phyloP scores from a whole-genome alignment of 2,888 invertebrate species.

The Standfussiana lucernea region DNA sequence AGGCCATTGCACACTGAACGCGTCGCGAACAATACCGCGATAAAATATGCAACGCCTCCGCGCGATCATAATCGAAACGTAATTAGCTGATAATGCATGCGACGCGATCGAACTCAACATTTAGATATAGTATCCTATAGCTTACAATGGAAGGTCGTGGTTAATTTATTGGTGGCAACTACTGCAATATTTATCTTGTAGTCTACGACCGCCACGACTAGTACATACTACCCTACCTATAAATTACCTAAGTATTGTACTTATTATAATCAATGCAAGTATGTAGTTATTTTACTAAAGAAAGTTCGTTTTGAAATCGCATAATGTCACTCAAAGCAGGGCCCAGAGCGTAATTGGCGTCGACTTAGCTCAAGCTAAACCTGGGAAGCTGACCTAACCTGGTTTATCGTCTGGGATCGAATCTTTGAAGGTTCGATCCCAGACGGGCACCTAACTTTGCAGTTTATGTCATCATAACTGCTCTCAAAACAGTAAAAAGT shows the following conservation, averaged over 20 bases:
- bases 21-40: slow-evolving; percentile 71
- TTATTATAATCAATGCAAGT: neutral
- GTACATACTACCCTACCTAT: too few relatives aligned
- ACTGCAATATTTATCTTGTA: slow-evolving; percentile 1
- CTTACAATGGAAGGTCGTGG: slow-evolving; percentile 36
- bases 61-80: slow-evolving; percentile 77
- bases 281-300: too few relatives aligned
- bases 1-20: slow-evolving; percentile 69
- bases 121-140: slow-evolving; percentile 55
- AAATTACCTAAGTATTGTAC: neutral
- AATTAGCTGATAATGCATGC: slow-evolving; percentile 77
- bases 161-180: slow-evolving; percentile 34
- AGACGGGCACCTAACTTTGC: too few relatives aligned
- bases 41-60: slow-evolving; percentile 77
- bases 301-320: too few relatives aligned
- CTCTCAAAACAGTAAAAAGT: too few relatives aligned
- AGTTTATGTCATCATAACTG: too few relatives aligned
- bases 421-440: too few relatives aligned
- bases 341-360: too few relatives aligned
- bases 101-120: slow-evolving; percentile 61
- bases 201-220: neutral
- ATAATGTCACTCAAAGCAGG: too few relatives aligned
- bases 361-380: too few relatives aligned
- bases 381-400: too few relatives aligned
- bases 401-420: too few relatives aligned